phyloP scores from a whole-genome alignment of 2,797 vertebrate species.

The Eulemur coronatus region DNA sequence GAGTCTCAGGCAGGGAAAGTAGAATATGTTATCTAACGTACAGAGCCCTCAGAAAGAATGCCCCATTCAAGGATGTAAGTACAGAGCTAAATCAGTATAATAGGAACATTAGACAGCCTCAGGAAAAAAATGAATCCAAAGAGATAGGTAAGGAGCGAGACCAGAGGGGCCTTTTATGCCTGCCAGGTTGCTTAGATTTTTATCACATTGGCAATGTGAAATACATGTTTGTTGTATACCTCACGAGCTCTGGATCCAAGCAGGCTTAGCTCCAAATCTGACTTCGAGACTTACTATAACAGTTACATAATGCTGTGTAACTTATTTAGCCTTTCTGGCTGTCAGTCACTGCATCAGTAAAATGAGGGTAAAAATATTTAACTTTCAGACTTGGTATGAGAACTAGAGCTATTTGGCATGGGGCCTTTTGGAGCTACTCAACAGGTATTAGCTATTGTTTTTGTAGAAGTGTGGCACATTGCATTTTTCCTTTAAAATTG shows the following conservation, averaged over 20 bases:
- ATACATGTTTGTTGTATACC: background rate
- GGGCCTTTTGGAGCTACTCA: background rate
- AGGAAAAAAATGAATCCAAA: background rate
- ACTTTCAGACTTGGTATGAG: background rate
- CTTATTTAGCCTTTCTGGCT: background rate
- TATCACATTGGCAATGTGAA: background rate
- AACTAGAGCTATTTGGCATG: background rate
- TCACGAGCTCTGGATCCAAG: background rate
- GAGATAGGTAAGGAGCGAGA: background rate
- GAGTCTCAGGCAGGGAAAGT: background rate
- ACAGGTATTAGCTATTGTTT: background rate
- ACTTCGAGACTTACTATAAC: background rate
- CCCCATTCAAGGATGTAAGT: background rate
- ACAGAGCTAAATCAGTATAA: background rate
- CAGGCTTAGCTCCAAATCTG: background rate
- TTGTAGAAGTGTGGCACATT: background rate
- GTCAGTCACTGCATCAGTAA: background rate
- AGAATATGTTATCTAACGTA: background rate
- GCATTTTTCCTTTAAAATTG: background rate
- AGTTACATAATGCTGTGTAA: background rate
- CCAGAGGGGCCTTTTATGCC: background rate
- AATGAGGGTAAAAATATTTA: background rate
- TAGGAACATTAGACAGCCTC: background rate
- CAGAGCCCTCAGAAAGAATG: background rate
- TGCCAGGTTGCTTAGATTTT: background rate